Evolutionary conservation across 2,888 invertebrate species (phyloP), one percentile per base, ranked within the genome.

Genomic region (Megalurothrips usitatus): DNA sequence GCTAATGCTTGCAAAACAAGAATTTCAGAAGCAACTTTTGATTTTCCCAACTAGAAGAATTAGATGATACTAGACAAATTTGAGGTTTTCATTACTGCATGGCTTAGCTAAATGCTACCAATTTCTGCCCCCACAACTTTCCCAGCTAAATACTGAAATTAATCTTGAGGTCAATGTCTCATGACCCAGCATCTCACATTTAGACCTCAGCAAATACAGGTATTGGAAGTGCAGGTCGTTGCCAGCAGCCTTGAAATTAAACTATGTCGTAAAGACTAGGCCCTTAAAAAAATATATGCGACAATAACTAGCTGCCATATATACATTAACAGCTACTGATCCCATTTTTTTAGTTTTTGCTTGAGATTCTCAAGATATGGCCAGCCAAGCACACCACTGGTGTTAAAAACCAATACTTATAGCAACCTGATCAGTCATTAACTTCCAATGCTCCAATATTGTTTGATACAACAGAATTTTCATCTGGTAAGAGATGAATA

Each of bases 311-410:
- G 68, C 68, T 75, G 68, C 68, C 68, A 75, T 75, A 75, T 75
- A 12, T 75, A 75, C 26, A 75, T 75, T 75, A 26, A 75, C 68
- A 75, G 68, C 68, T 75, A 75, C 68, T 75, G 68, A 75, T 75
- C 68, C 68, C 68, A 26, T 75, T 75, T 75, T 75, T 75, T 75
- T 26, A 75, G 23, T 75, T 75, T 75, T 75, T 75, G 68, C 68
- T 75, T 75, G 68, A 75, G 68, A 75, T 75, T 75, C 68, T 75
- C 68, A 75, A 75, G 68, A 75, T 75, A 75, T 75, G 68, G 68
- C 68, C 68, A 75, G 68, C 68, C 68, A 75, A 75, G 68, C 68
- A 75, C 68, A 75, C 26, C 68, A 75, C 10, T 23, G 68, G 68
- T 75, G 68, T 75, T 75, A 75, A n/a, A 43, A 75, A 75, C 26